Percentiles rank a stretch among this genome's conserved stretches.
These are phyloP conservation scores for Gymnogyps californianus DNA, from an alignment of 2,113 vertebrate species.

Conservation along the genomic window DNA sequence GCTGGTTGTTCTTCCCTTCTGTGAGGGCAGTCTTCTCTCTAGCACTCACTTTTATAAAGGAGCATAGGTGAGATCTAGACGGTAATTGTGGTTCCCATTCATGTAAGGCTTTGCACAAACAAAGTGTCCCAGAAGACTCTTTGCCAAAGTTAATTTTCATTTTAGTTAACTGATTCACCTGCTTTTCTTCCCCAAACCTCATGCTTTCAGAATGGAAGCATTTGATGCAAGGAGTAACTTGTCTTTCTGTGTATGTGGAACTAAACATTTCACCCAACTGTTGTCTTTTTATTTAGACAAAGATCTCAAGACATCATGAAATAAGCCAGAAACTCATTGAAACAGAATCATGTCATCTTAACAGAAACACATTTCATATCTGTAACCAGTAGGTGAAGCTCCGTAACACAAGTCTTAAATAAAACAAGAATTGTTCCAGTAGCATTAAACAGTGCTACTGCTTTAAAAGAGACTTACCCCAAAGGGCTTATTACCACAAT, in stretches of 20 bases:
- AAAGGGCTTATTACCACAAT: conserved; percentile 22
- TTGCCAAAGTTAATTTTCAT: not conserved
- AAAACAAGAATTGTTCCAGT: conserved; percentile 2
- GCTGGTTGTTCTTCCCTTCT: not conserved
- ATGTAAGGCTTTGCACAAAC: not conserved
- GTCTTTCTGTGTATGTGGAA: not conserved
- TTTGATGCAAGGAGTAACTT: not conserved
- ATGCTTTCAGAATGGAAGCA: not conserved
- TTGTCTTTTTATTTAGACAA: not conserved
- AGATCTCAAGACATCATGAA: not conserved
- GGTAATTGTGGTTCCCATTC: not conserved
- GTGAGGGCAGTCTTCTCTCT: not conserved
- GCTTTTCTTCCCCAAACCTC: not conserved
- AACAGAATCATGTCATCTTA: not conserved
- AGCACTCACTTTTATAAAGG: not conserved
- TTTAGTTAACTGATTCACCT: not conserved
- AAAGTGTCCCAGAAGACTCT: not conserved
- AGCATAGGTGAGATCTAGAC: not conserved
- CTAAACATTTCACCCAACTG: not conserved
- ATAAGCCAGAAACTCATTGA: not conserved
- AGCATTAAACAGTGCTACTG: conserved; percentile 2
- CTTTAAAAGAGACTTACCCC: conserved; percentile 14
- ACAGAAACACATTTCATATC: not conserved
- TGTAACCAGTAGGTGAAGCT: not conserved
- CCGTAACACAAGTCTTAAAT: not conserved